Percentiles rank a stretch among this genome's conserved stretches.
These are phyloP conservation scores for Hoplostethus atlanticus DNA, from an alignment of 2,797 vertebrate species.

Conservation along the genomic window DNA sequence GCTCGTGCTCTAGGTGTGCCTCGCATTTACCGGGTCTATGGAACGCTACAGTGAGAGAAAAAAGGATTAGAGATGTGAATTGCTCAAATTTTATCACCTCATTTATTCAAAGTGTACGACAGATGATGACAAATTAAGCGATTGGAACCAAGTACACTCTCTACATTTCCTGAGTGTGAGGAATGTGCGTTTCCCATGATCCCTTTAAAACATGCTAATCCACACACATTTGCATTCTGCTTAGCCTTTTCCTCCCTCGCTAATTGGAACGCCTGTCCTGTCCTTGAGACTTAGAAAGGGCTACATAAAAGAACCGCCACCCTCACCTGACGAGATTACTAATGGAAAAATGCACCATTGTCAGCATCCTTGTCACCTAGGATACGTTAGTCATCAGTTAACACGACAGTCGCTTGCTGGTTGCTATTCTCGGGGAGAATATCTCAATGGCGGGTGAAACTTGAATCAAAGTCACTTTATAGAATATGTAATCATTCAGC, in stretches of 20 bases:
- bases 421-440: slow-evolving; percentile 40
- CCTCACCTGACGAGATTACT: slow-evolving; percentile 80
- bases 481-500: slow-evolving; percentile 45
- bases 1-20: slow-evolving; percentile 10
- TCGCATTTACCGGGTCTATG: neutral
- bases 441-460: slow-evolving; percentile 53
- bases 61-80: neutral
- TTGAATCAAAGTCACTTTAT: slow-evolving; percentile 55
- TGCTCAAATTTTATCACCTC: slow-evolving; percentile 32
- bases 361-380: slow-evolving; percentile 68
- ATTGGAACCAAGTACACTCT: slow-evolving; percentile 39
- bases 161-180: slow-evolving; percentile 41
- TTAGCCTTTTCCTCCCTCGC: slow-evolving; percentile 62
- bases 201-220: slow-evolving; percentile 77
- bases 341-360: slow-evolving; percentile 64
- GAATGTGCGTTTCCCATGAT: slow-evolving; percentile 62
- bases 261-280: slow-evolving; percentile 77
- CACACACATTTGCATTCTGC: slow-evolving; percentile 78
- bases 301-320: slow-evolving; percentile 75
- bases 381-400: slow-evolving; percentile 61
- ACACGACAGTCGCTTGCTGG: slow-evolving; percentile 39
- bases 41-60: neutral
- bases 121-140: slow-evolving; percentile 57
- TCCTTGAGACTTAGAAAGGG: slow-evolving; percentile 78
- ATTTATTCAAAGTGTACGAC: slow-evolving; percentile 28